These are phyloP conservation scores for Saguinus imperator DNA, from an alignment of 2,113 vertebrate genomes.

Conservation along the genomic window DNA sequence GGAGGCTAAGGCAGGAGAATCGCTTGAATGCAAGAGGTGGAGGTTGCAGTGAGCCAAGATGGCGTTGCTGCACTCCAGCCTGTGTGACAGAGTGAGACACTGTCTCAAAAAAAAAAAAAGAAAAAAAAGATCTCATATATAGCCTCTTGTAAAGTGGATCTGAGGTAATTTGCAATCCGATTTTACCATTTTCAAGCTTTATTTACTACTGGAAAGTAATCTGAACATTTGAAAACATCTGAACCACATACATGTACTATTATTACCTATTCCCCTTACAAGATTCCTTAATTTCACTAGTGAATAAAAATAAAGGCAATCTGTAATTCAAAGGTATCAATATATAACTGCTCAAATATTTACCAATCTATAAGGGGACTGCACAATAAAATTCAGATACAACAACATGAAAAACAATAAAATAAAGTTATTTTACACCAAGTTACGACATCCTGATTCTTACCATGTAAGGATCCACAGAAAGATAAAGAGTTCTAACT, in stretches of 20 bases:
- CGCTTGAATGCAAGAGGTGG: too few species aligned
- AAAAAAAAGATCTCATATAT: neutral
- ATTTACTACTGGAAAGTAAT: neutral
- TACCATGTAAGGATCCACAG: conserved; percentile 99
- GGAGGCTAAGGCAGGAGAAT: too few species aligned
- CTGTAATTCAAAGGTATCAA: conserved; percentile 11
- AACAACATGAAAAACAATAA: neutral
- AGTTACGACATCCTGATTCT: conserved; percentile 52
- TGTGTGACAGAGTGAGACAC: too few species aligned
- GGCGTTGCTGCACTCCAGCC: too few species aligned
- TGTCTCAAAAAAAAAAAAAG: neutral
- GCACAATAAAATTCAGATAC: conserved; percentile 37
- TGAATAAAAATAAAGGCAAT: conserved; percentile 29
- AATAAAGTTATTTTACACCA: conserved; percentile 39
- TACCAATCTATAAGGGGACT: neutral
- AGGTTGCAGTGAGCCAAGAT: too few species aligned
- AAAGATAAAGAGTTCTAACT: conserved; percentile 92
- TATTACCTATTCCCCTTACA: neutral
- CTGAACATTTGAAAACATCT: conserved; percentile 6
- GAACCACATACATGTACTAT: neutral
- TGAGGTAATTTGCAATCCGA: neutral
- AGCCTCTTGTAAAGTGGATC: neutral
- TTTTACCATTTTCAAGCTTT: conserved; percentile 34
- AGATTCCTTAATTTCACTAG: neutral
- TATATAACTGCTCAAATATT: conserved; percentile 4